These are phyloP conservation scores for Danio kyathit DNA, from an alignment of 2,797 vertebrate species.

Conservation along the genomic window DNA sequence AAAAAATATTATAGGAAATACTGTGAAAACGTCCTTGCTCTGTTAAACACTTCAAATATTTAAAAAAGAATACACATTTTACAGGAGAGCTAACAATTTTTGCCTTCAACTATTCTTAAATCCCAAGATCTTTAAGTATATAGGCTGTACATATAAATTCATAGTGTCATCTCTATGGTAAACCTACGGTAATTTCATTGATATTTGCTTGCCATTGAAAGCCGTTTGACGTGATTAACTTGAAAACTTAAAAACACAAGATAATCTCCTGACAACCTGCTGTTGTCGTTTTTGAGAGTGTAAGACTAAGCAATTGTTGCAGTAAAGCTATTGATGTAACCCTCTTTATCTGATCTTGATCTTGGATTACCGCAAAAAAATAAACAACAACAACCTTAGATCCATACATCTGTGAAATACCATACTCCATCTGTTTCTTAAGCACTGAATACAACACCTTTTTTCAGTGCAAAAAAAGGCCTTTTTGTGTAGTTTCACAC, in stretches of 20 bases:
- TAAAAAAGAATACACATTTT: too few species aligned
- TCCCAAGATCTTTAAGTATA: too few species aligned
- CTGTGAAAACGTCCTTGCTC: too few species aligned
- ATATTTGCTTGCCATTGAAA: not conserved
- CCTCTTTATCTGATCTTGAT: not conserved
- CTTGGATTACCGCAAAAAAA: slow-evolving; percentile 10
- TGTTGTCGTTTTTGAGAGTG: not conserved
- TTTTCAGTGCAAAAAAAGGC: not conserved
- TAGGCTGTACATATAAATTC: too few species aligned
- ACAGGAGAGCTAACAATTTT: too few species aligned
- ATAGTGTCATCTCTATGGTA: not conserved
- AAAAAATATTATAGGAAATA: too few species aligned
- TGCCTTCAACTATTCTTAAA: too few species aligned
- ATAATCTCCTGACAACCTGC: slow-evolving; percentile 7
- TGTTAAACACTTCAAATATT: too few species aligned
- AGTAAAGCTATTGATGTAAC: not conserved
- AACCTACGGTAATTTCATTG: too few species aligned
- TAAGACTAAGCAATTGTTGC: not conserved
- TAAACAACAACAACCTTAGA: not conserved
- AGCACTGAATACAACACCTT: not conserved
- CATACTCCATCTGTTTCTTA: not conserved
- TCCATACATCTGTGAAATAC: slow-evolving; percentile 5
- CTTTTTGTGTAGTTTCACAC: not conserved
- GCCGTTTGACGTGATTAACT: not conserved
- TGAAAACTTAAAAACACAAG: slow-evolving; percentile 4